phyloP scores from a whole-genome alignment of 2,113 vertebrate species.

The Nycticryphes semicollaris region DNA sequence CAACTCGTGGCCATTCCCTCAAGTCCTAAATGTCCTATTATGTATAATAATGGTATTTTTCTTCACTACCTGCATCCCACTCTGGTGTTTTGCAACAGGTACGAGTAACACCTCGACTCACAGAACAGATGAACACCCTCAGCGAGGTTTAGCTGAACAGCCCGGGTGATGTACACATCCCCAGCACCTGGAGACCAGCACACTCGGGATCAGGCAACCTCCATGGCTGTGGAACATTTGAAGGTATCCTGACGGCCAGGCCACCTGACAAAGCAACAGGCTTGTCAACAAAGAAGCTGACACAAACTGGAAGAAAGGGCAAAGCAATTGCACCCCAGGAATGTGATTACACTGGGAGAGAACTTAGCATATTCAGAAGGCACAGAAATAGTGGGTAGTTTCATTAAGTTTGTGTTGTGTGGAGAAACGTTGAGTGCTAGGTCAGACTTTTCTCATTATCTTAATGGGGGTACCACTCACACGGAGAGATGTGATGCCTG shows the following conservation, averaged over 20 bases:
- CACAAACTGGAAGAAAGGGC: not conserved
- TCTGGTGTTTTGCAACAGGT: not conserved
- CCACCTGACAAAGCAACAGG: rapidly evolving
- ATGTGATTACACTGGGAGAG: not conserved
- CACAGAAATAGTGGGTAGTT: not conserved
- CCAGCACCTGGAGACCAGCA: not conserved
- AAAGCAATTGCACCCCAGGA: not conserved
- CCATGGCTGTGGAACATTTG: not conserved
- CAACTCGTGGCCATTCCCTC: no score
- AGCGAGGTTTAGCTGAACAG: not conserved
- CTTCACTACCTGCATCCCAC: not conserved
- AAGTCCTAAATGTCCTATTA: no score
- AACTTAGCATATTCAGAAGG: not conserved
- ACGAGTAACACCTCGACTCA: not conserved
- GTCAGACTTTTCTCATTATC: not conserved
- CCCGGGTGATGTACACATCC: not conserved
- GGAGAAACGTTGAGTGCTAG: not conserved
- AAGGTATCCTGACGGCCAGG: rapidly evolving
- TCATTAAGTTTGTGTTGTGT: not conserved
- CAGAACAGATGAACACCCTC: rapidly evolving
- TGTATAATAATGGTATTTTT: not conserved
- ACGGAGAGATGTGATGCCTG: not conserved
- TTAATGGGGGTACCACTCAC: not conserved
- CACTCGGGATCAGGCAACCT: not conserved
- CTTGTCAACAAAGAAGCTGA: not conserved